Evolutionary conservation across 2,888 invertebrate species (phyloP).

Genomic region (Xanthia icteritia): DNA sequence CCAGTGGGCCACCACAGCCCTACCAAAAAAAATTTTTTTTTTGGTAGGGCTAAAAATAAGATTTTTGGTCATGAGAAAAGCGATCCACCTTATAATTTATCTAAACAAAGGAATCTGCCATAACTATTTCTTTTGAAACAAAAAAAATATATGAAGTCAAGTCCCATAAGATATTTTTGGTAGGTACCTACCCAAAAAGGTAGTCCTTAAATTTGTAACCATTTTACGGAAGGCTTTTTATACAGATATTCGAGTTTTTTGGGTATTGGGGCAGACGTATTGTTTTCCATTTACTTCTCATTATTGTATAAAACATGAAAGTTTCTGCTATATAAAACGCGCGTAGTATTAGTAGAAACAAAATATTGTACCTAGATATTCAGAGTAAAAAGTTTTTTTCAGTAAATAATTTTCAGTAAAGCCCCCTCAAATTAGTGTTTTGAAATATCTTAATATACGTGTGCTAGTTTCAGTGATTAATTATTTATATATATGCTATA

Average conservation of each 20-base stretch:
- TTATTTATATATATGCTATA: neutral
- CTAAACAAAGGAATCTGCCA: neutral
- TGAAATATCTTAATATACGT: neutral
- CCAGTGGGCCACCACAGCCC: too few relatives aligned
- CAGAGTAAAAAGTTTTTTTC: neutral
- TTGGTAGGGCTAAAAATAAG: too few relatives aligned
- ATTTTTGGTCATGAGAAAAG: too few relatives aligned
- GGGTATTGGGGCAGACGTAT: slow-evolving; percentile 1
- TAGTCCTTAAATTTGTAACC: neutral
- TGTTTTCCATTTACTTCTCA: slow-evolving; percentile 13
- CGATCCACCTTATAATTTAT: neutral
- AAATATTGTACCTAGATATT: neutral
- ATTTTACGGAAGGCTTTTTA: slow-evolving; percentile 6
- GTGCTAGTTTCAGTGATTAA: neutral
- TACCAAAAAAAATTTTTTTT: too few relatives aligned
- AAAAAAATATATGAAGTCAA: slow-evolving; percentile 8
- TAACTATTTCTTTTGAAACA: slow-evolving; percentile 1
- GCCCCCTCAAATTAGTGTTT: neutral
- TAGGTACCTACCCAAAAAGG: slow-evolving; percentile 3
- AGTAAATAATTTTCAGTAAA: neutral
- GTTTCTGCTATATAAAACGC: neutral
- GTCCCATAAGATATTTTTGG: neutral
- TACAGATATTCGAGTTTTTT: slow-evolving; percentile 6
- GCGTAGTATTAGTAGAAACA: neutral
- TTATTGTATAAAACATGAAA: slow-evolving; percentile 4